These are phyloP conservation scores for Elephas maximus DNA, from an alignment of 2,113 vertebrate species.

Conservation along the genomic window DNA sequence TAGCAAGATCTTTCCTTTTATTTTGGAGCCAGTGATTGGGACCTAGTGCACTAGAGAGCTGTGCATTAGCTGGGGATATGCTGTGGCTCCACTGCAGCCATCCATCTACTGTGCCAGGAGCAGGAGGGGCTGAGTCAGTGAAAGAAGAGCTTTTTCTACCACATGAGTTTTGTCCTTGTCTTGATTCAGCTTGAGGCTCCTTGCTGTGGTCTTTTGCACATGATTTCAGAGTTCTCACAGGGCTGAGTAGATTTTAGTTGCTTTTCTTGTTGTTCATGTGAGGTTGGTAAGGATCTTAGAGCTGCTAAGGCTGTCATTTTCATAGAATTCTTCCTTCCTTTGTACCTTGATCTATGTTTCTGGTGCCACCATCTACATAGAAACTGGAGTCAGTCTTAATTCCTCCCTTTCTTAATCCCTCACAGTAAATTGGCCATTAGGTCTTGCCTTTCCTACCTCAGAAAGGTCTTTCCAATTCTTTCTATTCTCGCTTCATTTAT, in stretches of 20 bases:
- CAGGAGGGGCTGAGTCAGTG: not conserved
- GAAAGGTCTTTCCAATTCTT: not conserved
- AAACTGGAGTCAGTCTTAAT: not conserved
- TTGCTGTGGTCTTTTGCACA: not conserved
- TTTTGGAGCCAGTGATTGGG: not conserved
- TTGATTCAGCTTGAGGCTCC: not conserved
- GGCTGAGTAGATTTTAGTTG: not conserved
- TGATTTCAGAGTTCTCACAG: not conserved
- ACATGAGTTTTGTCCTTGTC: not conserved
- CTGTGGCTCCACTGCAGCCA: not conserved
- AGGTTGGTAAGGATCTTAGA: not conserved
- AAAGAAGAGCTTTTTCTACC: not conserved
- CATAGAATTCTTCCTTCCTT: not conserved
- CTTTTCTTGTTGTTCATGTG: not conserved
- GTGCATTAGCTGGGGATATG: not conserved
- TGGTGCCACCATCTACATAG: not conserved
- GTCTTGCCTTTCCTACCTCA: not conserved
- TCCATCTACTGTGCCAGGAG: not conserved
- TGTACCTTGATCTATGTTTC: not conserved
- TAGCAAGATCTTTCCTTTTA: not conserved
- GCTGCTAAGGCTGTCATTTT: not conserved
- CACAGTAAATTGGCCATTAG: not conserved
- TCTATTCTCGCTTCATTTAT: not conserved
- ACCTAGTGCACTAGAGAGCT: not conserved
- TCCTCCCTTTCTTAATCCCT: not conserved